Conservation (phyloP, 1,140 invertebrate genomes). For the Drosophila varians region DNA sequence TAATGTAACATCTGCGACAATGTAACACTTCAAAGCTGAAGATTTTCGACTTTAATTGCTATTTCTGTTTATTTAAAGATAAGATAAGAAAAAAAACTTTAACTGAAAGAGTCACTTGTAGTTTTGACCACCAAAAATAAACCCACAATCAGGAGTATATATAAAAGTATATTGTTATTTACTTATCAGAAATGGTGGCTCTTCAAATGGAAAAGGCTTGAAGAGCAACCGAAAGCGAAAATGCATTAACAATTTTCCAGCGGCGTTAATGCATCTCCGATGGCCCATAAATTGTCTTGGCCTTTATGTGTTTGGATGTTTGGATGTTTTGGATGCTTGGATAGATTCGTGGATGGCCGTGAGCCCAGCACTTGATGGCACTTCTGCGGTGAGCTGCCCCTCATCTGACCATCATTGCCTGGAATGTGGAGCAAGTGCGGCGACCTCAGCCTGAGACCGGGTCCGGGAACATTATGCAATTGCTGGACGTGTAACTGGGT, state of each 20-base stretch:
- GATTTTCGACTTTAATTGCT: neutral
- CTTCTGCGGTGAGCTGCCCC: conserved; percentile 50
- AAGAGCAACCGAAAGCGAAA: conserved; percentile 35
- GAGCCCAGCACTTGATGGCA: conserved; percentile 63
- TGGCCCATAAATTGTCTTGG: conserved; percentile 69
- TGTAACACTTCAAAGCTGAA: neutral
- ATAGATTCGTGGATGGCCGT: no score
- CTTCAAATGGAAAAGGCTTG: conserved; percentile 26
- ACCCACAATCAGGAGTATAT: conserved; percentile 1
- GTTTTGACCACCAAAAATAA: conserved; percentile 11
- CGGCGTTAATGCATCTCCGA: conserved; percentile 73
- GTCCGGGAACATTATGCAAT: conserved; percentile 54
- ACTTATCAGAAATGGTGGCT: neutral
- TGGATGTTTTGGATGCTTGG: neutral
- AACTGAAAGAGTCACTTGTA: neutral
- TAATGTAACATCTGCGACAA: neutral
- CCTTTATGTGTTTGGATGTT: conserved; percentile 37
- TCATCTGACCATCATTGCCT: neutral
- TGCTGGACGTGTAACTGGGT: conserved; percentile 43
- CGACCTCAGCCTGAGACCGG: conserved; percentile 22
- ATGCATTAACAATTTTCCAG: conserved; percentile 75
- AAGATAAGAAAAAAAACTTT: neutral
- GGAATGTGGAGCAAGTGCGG: conserved; percentile 61
- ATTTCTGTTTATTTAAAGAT: neutral
- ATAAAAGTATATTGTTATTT: conserved; percentile 3